Conservation (phyloP, 1,140 invertebrate genomes). For the Drosophila nigromelanica region DNA sequence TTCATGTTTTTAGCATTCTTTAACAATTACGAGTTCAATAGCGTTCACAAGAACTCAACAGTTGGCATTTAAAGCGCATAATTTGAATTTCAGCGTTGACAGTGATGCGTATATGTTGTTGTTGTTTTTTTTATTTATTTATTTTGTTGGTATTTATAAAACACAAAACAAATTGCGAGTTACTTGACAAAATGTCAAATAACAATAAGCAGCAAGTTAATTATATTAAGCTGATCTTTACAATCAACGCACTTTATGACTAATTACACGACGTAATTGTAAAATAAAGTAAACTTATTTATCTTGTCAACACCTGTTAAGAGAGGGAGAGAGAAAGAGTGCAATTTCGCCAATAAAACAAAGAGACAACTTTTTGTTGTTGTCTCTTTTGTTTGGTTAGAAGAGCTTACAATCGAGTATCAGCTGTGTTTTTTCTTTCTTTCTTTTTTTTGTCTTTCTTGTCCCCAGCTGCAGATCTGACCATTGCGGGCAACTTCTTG, state of each 20-base stretch:
- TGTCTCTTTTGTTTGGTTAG: conserved; percentile 16
- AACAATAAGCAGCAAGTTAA: conserved; percentile 53
- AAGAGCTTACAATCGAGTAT: conserved; percentile 14
- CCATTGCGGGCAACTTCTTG: conserved; percentile 28
- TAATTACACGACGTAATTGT: conserved; percentile 59
- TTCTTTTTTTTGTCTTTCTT: neutral
- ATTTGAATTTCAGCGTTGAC: conserved; percentile 49
- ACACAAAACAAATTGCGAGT: conserved; percentile 58
- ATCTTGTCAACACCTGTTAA: conserved; percentile 49
- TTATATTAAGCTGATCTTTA: conserved; percentile 73
- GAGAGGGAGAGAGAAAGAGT: conserved; percentile 18
- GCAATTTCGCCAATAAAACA: neutral
- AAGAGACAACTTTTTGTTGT: neutral
- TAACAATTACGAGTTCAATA: conserved; percentile 72
- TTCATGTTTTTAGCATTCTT: conserved; percentile 43
- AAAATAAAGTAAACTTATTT: conserved; percentile 40
- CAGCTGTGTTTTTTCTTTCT: conserved; percentile 39
- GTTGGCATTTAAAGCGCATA: conserved; percentile 72
- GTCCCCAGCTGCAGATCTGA: conserved; percentile 13
- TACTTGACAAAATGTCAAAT: conserved; percentile 47
- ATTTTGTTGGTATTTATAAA: conserved; percentile 52
- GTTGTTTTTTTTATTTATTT: conserved; percentile 11
- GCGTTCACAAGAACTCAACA: conserved; percentile 68
- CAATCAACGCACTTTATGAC: conserved; percentile 76
- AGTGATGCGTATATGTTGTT: conserved; percentile 12